Evolutionary conservation across 2,888 invertebrate species (phyloP).

Genomic region (Gryllus longicercus): DNA sequence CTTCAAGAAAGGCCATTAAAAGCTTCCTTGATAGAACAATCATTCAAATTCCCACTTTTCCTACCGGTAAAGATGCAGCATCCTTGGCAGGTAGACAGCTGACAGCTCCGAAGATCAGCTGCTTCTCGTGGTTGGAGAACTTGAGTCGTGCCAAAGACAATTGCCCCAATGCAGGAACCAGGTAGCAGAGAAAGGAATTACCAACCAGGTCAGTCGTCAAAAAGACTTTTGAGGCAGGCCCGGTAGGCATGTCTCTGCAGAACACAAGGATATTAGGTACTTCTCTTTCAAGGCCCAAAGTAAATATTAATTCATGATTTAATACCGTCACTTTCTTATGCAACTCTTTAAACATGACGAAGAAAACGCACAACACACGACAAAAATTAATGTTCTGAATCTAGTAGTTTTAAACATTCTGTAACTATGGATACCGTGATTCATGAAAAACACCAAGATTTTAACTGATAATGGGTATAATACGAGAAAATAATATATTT

Average conservation of each 20-base stretch:
- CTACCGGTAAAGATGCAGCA: slow-evolving; percentile 72
- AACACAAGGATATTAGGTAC: not conserved
- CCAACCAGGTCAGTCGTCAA: slow-evolving; percentile 81
- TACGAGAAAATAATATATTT: too few relatives aligned
- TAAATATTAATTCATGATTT: too few relatives aligned
- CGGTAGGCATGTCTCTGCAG: slow-evolving; percentile 41
- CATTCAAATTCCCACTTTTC: slow-evolving; percentile 35
- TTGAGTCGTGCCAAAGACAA: slow-evolving; percentile 60
- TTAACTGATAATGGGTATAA: too few relatives aligned
- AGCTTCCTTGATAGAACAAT: not conserved
- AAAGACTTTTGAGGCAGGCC: slow-evolving; percentile 72
- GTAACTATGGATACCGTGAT: too few relatives aligned
- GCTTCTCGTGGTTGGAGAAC: slow-evolving; percentile 46
- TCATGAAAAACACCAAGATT: too few relatives aligned
- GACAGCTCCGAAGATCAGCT: slow-evolving; percentile 71
- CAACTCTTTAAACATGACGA: too few relatives aligned
- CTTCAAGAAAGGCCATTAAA: not conserved
- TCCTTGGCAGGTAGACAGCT: slow-evolving; percentile 76
- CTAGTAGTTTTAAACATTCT: too few relatives aligned
- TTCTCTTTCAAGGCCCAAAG: not conserved
- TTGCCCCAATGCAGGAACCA: slow-evolving; percentile 61
- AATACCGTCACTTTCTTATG: too few relatives aligned
- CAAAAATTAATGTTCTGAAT: too few relatives aligned
- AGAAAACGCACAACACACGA: too few relatives aligned
- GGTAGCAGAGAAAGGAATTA: slow-evolving; percentile 78